Base-by-base conservation (phyloP, 2,113 vertebrate species). In the Chaenocephalus aceratus region DNA sequence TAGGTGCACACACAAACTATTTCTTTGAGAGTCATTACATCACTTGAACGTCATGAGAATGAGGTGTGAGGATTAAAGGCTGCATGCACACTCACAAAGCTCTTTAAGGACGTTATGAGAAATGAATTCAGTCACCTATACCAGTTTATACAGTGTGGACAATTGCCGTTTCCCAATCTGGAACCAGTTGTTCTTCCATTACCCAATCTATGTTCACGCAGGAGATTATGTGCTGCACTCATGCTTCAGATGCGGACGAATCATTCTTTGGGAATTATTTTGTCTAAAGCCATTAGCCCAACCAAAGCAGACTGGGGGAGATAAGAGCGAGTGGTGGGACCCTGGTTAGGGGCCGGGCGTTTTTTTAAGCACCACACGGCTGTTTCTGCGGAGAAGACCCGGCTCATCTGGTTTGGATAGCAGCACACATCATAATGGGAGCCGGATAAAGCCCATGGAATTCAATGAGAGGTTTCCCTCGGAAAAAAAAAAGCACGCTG, bases 351-450 rank as follows among this genome's bases (percentile, higher is more conserved):
- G 75, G 68, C 70, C 5, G 30, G 26, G 75, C 83, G 66, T 59
- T 79, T 81, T 83, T 89, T 88, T 87, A 83, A 87, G 76, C 72
- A 84, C 72, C 72, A 51, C 59, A 65, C 23, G 64, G 79, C 75
- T 80, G 65, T 87, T 86, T 82, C 79, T 86, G 45, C 58, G 72
- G 87, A 90, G 77, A 80, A 88, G 75, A 82, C 84, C 46, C 62
- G 49, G 56, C 74, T 90, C 89, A 93, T 93, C 92, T 94, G 93
- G 85, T 94, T 92, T 90, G 82, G 78, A 88, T 94, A 89, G 85
- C 79, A 91, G 91, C 91, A 85, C 91, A 94, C 87, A 89, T 91
- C 88, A 85, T 90, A 89, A 88, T 75, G 77, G 77, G 72, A 87
- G 74, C 57, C 10, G 58, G 77, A 86, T 87, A 86, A 85, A 88